These are phyloP conservation scores for Silurus lanzhouensis DNA, from an alignment of 2,797 vertebrate genomes.

Conservation along the genomic window DNA sequence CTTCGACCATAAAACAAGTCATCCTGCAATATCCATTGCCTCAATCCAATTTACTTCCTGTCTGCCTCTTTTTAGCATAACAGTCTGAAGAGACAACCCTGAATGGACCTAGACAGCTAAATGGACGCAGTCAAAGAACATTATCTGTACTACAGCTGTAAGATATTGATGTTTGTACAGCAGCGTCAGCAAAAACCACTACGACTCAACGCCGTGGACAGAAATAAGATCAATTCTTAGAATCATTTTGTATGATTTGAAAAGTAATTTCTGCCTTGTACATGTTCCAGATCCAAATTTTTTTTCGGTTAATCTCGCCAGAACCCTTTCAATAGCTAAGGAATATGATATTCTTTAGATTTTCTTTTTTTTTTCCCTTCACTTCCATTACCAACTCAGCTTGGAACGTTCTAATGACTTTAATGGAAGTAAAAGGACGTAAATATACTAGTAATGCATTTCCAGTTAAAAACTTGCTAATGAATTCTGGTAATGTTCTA, in stretches of 20 bases:
- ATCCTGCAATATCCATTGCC: background rate
- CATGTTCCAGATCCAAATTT: background rate
- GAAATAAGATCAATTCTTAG: background rate
- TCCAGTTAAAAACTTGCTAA: slow-evolving; percentile 15
- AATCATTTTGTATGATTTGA: background rate
- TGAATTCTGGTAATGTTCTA: slow-evolving; percentile 35
- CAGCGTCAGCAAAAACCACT: background rate
- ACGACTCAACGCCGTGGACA: background rate
- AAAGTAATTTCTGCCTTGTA: background rate
- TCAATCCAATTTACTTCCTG: background rate
- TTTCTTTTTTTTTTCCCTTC: background rate
- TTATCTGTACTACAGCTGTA: background rate
- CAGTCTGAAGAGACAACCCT: background rate
- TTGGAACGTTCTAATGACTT: background rate
- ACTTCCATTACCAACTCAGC: background rate
- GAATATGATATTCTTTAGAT: background rate
- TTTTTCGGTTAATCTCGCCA: background rate
- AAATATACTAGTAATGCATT: background rate
- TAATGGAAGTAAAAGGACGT: background rate
- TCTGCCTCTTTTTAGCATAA: background rate
- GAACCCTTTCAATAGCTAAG: background rate
- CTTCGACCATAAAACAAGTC: background rate
- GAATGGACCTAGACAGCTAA: background rate
- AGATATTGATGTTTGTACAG: background rate
- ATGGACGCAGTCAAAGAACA: background rate